These are phyloP conservation scores for Yponomeuta evonymella DNA, from an alignment of 2,888 invertebrate species.

Conservation along the genomic window DNA sequence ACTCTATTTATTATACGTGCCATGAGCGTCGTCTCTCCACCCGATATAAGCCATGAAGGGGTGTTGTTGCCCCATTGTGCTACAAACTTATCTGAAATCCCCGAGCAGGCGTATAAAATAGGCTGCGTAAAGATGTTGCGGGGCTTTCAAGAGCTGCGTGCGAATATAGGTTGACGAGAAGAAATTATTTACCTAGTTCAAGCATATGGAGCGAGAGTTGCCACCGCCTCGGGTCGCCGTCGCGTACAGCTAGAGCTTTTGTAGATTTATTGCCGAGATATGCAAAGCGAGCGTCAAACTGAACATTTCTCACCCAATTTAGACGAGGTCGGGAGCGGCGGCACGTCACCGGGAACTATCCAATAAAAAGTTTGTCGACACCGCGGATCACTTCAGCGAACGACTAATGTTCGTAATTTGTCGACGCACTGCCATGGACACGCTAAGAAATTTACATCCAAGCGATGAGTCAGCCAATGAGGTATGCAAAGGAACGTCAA, in stretches of 20 bases:
- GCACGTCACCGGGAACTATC: slow-evolving; percentile 34
- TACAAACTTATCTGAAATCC: neutral
- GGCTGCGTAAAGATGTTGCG: neutral
- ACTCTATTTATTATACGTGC: slow-evolving; percentile 12
- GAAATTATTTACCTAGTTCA: slow-evolving; percentile 37
- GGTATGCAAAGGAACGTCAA: slow-evolving; percentile 35
- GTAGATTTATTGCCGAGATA: slow-evolving; percentile 51
- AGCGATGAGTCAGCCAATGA: slow-evolving; percentile 35
- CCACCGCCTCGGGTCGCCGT: slow-evolving; percentile 23
- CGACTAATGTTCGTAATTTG: slow-evolving; percentile 42
- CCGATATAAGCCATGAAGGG: neutral
- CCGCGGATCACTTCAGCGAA: slow-evolving; percentile 32
- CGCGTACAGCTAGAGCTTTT: slow-evolving; percentile 31
- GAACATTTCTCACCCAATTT: slow-evolving; percentile 57
- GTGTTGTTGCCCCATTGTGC: slow-evolving; percentile 2
- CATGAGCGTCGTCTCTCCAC: slow-evolving; percentile 2
- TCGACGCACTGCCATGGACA: slow-evolving; percentile 33
- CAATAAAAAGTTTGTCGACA: slow-evolving; percentile 47
- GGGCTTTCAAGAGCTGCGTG: neutral
- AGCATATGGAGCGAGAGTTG: slow-evolving; percentile 18
- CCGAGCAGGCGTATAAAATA: neutral
- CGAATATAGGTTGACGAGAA: slow-evolving; percentile 27
- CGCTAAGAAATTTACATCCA: slow-evolving; percentile 29
- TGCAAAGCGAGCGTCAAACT: slow-evolving; percentile 50
- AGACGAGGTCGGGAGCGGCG: slow-evolving; percentile 34